Base-by-base conservation (phyloP, 2,113 vertebrate species). In the Phasianus colchicus region DNA sequence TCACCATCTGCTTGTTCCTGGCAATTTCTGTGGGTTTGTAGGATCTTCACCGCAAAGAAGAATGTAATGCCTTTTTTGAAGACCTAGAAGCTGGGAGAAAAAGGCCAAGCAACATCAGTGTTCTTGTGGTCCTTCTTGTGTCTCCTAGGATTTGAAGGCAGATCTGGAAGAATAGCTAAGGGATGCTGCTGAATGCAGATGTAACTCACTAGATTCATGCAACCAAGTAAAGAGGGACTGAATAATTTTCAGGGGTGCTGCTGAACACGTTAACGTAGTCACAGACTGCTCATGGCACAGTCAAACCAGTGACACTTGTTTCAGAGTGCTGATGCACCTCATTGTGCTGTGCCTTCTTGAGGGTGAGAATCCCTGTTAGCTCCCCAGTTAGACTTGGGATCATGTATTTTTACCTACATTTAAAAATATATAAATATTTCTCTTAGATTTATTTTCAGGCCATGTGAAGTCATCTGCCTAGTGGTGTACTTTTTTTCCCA, bases 1-100 rank as follows among this genome's bases (percentile, higher is more conserved):
- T 90, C 64, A 87, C 85, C 61, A 89, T 92, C 67, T 95, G 60
- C 38, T 47, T 85, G 34, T 91, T 95, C 88, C 72, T 91, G 82
- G 85, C 82, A 95, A 7, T 74, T 92, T 86, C 20, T 61, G 40
- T 27, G 60, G 70, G 72, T 88, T 77, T 4, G 15, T 76, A 83
- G 11, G 34, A 71, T 91, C 85, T 87, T 86, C 65, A 61, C 36
- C 4, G 9, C 82, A 73, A 66, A 85, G 81, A 85, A 80, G 84
- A 88, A 38, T 58, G 82, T 89, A 64, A 71, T 77, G 82, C 80
- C 55, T 93, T 91, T 91, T 72, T 48, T 60, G 65, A 88, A 87
- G 72, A 92, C 72, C 78, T 89, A 76, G 65, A 92, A 94, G 34
- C 71, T 17, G 43, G 32, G 40, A 90, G 58, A 54, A 89, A 48